Evolutionary conservation across 1,140 invertebrate genomes (phyloP).

Genomic region (Bombus soroeensis): DNA sequence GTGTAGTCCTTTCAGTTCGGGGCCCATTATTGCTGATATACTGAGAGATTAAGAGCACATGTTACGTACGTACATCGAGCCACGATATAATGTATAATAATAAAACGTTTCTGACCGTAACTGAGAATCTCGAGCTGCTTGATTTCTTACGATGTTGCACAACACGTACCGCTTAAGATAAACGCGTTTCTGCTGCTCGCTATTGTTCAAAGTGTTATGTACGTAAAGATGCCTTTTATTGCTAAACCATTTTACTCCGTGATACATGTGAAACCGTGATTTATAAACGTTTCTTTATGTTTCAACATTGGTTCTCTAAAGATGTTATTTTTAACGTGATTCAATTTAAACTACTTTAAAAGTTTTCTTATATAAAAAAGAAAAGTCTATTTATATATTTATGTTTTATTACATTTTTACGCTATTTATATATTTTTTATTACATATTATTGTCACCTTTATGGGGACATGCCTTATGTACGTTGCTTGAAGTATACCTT

Average conservation of each 20-base stretch:
- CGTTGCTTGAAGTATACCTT: neutral
- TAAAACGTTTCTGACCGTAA: conserved; percentile 64
- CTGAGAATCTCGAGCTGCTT: conserved; percentile 64
- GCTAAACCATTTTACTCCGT: neutral
- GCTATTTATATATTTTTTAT: neutral
- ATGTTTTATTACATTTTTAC: neutral
- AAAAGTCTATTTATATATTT: neutral
- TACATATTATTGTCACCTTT: neutral
- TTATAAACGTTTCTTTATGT: neutral
- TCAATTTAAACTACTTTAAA: neutral
- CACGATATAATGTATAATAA: conserved; percentile 68
- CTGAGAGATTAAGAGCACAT: conserved; percentile 79
- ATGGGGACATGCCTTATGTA: neutral
- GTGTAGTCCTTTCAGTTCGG: conserved; percentile 55
- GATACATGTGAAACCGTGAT: neutral
- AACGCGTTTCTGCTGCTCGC: conserved; percentile 54
- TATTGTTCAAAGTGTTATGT: neutral
- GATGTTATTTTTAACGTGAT: neutral
- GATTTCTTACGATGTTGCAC: conserved; percentile 65
- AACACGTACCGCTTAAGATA: conserved; percentile 30
- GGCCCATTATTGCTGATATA: conserved; percentile 76
- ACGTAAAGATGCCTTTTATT: neutral
- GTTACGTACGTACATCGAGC: conserved; percentile 77
- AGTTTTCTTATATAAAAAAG: neutral
- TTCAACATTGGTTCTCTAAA: neutral